A percentile compares a stretch with the other conserved stretches of the same genome.
Evolutionary conservation across 2,888 invertebrate genomes (phyloP).

Genomic region (Tipula vernalis): DNA sequence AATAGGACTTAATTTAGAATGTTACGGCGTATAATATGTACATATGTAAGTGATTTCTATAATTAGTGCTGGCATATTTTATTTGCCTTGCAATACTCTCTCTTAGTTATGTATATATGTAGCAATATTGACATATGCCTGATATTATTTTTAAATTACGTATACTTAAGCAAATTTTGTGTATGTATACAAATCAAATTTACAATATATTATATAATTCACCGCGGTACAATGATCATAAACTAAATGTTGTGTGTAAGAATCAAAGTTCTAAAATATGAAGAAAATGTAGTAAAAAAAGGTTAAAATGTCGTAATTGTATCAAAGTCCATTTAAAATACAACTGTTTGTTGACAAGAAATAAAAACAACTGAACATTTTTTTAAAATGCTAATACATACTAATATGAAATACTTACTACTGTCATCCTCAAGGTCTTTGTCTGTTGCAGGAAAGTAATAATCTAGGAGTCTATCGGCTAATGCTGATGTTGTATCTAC

Average conservation of each 20-base stretch:
- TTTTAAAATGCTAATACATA: background rate
- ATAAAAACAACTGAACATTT: background rate
- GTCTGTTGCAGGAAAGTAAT: conserved; percentile 52
- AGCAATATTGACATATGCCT: too few relatives aligned
- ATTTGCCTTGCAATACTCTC: too few relatives aligned
- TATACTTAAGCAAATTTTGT: too few relatives aligned
- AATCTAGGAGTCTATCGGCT: conserved; percentile 61
- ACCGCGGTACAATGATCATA: too few relatives aligned
- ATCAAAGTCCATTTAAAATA: background rate
- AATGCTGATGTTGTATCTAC: conserved; percentile 54
- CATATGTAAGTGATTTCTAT: too few relatives aligned
- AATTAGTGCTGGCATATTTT: too few relatives aligned
- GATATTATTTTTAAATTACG: too few relatives aligned
- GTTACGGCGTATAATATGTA: too few relatives aligned
- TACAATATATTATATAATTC: too few relatives aligned
- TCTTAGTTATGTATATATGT: too few relatives aligned
- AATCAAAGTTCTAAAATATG: background rate
- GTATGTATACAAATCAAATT: too few relatives aligned
- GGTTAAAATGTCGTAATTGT: background rate
- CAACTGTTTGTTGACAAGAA: background rate
- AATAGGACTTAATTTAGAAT: too few relatives aligned
- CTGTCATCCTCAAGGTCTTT: conserved; percentile 40
- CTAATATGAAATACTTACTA: conserved; percentile 28
- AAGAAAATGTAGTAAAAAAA: background rate
- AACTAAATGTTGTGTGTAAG: background rate